These are phyloP conservation scores for Drosophila prosaltans DNA, from an alignment of 1,140 invertebrate species.

Conservation along the genomic window DNA sequence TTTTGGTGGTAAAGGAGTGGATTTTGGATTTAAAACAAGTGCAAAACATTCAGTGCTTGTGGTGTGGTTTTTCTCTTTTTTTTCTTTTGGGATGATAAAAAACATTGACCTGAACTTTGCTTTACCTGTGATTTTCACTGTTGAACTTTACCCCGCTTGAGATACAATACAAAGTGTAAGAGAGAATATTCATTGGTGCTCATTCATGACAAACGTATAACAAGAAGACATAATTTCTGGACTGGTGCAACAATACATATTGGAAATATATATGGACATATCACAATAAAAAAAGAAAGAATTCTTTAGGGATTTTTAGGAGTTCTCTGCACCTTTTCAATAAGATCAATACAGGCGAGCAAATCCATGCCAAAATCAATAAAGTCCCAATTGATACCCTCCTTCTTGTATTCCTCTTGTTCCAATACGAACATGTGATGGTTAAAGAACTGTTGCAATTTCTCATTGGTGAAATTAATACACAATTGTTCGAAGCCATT, in stretches of 20 bases:
- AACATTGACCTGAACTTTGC: conserved; percentile 1
- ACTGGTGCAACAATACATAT: conserved; percentile 3
- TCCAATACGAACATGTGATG: conserved; percentile 99
- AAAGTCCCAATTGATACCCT: conserved; percentile 97
- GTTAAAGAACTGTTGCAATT: conserved; percentile 99
- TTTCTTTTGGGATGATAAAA: not conserved
- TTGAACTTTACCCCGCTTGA: not conserved
- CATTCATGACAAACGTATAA: not conserved
- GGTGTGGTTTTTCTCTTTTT: not conserved
- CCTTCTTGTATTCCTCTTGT: conserved; percentile 97
- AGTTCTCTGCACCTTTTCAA: conserved; percentile 93
- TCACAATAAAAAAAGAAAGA: conserved; percentile 2
- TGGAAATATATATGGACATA: not conserved
- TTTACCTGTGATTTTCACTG: conserved; percentile 1
- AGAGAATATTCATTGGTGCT: not conserved
- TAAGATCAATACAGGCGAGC: conserved; percentile 97
- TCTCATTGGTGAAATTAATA: conserved; percentile 99
- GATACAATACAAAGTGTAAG: too few relatives aligned
- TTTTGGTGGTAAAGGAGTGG: conserved; percentile 25
- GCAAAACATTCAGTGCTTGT: conserved; percentile 21
- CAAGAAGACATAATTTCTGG: not conserved
- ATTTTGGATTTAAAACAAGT: conserved; percentile 10
- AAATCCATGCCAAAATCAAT: conserved; percentile 99
- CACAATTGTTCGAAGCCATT: conserved; percentile 99
- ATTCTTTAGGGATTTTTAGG: conserved; percentile 15